Conservation (phyloP, 2,888 invertebrate species). For the Agapostemon virescens region DNA sequence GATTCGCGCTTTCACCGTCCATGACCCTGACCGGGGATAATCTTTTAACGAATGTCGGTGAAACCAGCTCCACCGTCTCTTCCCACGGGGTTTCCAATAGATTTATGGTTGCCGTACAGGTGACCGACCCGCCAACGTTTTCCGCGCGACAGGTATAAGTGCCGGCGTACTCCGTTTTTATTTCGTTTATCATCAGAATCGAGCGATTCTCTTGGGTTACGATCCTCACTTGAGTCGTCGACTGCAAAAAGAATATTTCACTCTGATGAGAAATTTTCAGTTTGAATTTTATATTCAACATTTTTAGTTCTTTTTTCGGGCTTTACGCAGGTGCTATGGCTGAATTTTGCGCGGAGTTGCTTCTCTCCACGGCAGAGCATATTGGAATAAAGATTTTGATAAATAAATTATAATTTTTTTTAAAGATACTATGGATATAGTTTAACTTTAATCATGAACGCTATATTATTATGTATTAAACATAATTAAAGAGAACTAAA, state of each 20-base stretch:
- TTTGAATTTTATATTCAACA: background rate
- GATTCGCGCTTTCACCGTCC: conserved; percentile 92
- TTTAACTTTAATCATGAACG: too few relatives aligned
- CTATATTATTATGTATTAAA: too few relatives aligned
- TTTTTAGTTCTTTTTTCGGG: too few relatives aligned
- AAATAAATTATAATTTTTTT: too few relatives aligned
- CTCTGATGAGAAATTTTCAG: background rate
- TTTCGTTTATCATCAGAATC: conserved; percentile 88
- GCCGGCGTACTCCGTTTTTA: conserved; percentile 86
- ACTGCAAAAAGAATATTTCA: conserved; percentile 72
- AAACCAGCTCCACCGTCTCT: conserved; percentile 84
- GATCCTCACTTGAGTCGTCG: conserved; percentile 87
- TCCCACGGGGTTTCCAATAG: conserved; percentile 84
- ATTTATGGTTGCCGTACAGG: conserved; percentile 89
- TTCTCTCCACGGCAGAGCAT: too few relatives aligned
- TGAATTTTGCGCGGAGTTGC: too few relatives aligned
- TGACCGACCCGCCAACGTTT: conserved; percentile 93
- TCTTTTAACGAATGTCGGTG: conserved; percentile 89
- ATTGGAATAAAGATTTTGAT: too few relatives aligned
- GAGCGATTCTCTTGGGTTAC: conserved; percentile 89
- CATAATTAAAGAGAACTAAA: too few relatives aligned
- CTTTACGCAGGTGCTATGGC: too few relatives aligned
- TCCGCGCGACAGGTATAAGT: conserved; percentile 93
- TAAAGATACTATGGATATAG: too few relatives aligned
- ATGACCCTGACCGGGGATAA: conserved; percentile 89